A percentile compares a stretch with the other conserved stretches of the same genome.
These are phyloP conservation scores for Platanista minor DNA, from an alignment of 2,113 vertebrate species.

Conservation along the genomic window DNA sequence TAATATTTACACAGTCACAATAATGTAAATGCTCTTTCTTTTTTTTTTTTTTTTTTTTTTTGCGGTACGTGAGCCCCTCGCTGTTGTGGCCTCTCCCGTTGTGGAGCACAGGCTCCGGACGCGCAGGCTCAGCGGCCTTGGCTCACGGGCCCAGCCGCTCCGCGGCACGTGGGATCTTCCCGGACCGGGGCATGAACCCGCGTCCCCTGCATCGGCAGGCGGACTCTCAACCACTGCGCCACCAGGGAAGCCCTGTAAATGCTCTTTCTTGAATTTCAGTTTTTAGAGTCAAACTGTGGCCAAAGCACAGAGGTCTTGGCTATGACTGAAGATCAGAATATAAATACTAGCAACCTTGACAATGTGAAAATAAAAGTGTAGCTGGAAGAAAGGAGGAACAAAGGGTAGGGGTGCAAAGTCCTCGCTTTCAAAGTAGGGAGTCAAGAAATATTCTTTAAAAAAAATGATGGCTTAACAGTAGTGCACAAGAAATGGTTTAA, in stretches of 20 bases:
- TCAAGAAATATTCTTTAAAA: neutral
- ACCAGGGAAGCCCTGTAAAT: no score
- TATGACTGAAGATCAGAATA: neutral
- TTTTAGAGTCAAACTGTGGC: neutral
- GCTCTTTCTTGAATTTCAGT: neutral
- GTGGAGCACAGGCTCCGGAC: no score
- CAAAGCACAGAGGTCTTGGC: neutral
- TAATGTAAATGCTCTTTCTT: neutral
- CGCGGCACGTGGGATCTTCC: no score
- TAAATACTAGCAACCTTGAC: neutral
- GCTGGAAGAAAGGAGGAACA: neutral
- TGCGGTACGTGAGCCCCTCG: no score
- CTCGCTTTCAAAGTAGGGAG: neutral
- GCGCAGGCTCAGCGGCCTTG: no score
- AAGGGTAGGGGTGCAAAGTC: neutral
- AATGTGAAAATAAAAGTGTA: neutral
- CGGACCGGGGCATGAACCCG: no score
- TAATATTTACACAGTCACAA: neutral
- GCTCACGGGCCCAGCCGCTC: no score
- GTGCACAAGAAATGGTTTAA: neutral
- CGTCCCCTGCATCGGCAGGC: no score
- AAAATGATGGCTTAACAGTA: neutral
- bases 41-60: no score
- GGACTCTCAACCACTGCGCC: no score
- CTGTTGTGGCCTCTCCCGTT: no score